phyloP scores from a whole-genome alignment of 2,888 invertebrate species.

The Zaprionus obscuricornis region DNA sequence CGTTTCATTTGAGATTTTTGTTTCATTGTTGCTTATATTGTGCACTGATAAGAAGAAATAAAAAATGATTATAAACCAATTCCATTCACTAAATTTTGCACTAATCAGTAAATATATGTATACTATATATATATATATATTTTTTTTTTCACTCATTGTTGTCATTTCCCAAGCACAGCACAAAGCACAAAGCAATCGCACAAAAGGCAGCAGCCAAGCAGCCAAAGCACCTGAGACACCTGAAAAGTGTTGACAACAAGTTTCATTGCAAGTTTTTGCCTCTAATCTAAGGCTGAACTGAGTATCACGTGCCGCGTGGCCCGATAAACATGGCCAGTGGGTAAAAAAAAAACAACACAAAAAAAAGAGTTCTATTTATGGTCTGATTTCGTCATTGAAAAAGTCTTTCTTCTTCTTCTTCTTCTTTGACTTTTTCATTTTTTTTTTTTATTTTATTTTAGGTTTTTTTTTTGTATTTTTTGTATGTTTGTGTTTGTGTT shows the following conservation, averaged over 20 bases:
- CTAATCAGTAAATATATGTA: slow-evolving; percentile 50
- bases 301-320: slow-evolving; percentile 40
- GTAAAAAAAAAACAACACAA: slow-evolving; percentile 4
- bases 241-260: background rate
- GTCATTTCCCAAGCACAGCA: slow-evolving; percentile 35
- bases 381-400: slow-evolving; percentile 59
- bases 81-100: slow-evolving; percentile 79
- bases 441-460: too few species aligned
- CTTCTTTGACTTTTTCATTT: too few species aligned
- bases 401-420: slow-evolving; percentile 31
- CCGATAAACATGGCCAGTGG: slow-evolving; percentile 15
- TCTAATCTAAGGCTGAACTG: slow-evolving; percentile 29
- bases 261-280: background rate
- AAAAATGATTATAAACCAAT: slow-evolving; percentile 24
- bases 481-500: too few species aligned
- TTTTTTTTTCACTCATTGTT: slow-evolving; percentile 41
- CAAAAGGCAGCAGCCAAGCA: background rate
- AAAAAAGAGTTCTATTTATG: slow-evolving; percentile 38
- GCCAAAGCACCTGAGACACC: too few species aligned
- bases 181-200: too few species aligned
- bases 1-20: slow-evolving; percentile 9
- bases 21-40: slow-evolving; percentile 55
- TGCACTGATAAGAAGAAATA: slow-evolving; percentile 56
- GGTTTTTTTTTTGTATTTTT: too few species aligned
- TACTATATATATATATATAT: too few species aligned